Base-by-base conservation (phyloP, 2,113 vertebrate species). In the Actenoides lindsayi region DNA sequence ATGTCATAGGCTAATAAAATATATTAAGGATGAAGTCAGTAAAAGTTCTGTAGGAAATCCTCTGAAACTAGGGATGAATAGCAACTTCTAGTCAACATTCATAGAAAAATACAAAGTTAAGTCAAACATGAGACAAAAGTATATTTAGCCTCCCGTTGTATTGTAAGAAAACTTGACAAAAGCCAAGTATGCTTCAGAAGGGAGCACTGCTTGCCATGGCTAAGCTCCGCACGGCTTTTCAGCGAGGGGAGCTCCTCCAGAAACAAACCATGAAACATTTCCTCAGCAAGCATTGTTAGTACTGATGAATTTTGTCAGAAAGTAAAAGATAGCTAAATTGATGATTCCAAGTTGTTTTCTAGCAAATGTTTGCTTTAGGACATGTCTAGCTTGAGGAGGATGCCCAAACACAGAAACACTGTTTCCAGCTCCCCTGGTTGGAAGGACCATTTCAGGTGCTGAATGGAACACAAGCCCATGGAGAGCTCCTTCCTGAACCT, bases 1-100 rank as follows among this genome's bases (percentile, higher is more conserved):
- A 70, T 91, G 82, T 96, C 78, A 91, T 54, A 88, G 87, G 46
- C 81, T 71, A 96, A 94, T 91, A 87, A 95, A 96, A 88, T 76
- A 59, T 74, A 93, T 80, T 85, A 80, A 85, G 51, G 50, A 91
- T 87, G 78, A 96, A 93, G 84, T 93, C 78, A 95, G 64, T 80
- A 70, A 69, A 83, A 93, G 67, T 90, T 70, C 13, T 93, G 31
- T 67, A 93, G 75, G 92, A 96, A 96, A 76, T 94, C 67, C 78
- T 91, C 59, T 93, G 75, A 83, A 93, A 65, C 31, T 6, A 5
- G 63, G 57, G 48, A 57, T 0, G 8, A 90, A 93, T 17, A 76
- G 75, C 9, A 85, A 80, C 37, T 44, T 83, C 41, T 1, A 74
- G 15, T 62, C 7, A 6, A 59, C 31, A 4, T 67, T 81, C 79